phyloP scores from a whole-genome alignment of 2,797 vertebrate species.

The Manis javanica region DNA sequence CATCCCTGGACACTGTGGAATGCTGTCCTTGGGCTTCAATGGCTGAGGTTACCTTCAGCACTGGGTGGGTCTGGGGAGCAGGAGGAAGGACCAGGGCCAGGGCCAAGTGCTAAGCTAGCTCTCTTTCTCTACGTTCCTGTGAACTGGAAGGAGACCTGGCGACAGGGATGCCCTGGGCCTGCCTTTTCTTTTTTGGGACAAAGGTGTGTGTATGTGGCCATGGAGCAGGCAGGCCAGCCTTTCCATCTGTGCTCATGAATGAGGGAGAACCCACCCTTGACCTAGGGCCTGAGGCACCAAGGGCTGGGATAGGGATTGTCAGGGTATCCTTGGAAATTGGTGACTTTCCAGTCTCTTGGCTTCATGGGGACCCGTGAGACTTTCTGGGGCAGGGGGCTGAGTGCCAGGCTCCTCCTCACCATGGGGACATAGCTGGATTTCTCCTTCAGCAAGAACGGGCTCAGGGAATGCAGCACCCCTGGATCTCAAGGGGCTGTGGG shows the following conservation, averaged over 20 bases:
- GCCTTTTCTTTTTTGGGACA: not conserved
- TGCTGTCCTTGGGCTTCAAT: not conserved
- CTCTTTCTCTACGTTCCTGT: not conserved
- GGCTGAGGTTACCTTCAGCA: not conserved
- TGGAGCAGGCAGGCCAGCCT: not conserved
- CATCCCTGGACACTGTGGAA: not conserved
- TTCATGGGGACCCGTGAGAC: not conserved
- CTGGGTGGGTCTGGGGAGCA: not conserved
- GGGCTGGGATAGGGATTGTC: not conserved
- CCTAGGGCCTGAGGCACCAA: not conserved
- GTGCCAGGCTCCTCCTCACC: not conserved
- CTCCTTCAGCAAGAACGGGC: not conserved
- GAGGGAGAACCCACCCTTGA: not conserved
- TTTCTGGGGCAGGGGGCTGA: not conserved
- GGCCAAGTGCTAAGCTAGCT: not conserved
- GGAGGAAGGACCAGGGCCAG: not conserved
- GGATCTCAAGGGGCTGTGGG: not conserved
- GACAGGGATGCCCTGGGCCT: not conserved
- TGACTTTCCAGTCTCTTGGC: not conserved
- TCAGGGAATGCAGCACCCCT: not conserved
- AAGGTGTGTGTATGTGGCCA: not conserved
- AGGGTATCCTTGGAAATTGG: not conserved
- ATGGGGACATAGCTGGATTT: not conserved
- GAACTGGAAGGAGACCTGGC: not conserved
- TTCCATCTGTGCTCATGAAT: not conserved